Percentiles rank a stretch among this genome's conserved stretches.
Evolutionary conservation across 2,797 vertebrate genomes (phyloP).

Genomic region (Mormyrops attenuatus): DNA sequence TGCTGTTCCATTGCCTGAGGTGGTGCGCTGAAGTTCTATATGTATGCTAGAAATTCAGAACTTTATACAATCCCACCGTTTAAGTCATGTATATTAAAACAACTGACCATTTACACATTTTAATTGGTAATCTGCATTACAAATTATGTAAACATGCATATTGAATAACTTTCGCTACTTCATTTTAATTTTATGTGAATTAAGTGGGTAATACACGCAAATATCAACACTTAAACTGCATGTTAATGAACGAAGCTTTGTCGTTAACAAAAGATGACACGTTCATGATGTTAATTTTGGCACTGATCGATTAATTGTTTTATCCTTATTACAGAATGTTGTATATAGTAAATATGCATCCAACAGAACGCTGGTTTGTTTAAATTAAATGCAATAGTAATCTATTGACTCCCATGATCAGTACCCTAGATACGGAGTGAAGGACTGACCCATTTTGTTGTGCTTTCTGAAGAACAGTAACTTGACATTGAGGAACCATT

Average conservation of each 20-base stretch:
- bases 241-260: neutral
- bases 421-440: neutral
- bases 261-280: neutral
- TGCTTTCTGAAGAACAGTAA: neutral
- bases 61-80: neutral
- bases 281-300: neutral
- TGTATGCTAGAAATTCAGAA: neutral
- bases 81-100: neutral
- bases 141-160: neutral
- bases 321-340: neutral
- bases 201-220: neutral
- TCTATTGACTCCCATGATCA: neutral
- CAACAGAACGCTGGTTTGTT: neutral
- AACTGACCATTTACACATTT: neutral
- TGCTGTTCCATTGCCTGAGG: neutral
- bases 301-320: neutral
- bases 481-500: neutral
- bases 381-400: neutral
- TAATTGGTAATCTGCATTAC: neutral
- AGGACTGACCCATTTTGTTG: conserved; percentile 13
- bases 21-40: neutral
- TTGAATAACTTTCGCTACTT: neutral
- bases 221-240: neutral
- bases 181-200: neutral
- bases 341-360: neutral